phyloP scores from a whole-genome alignment of 2,888 invertebrate genomes.

The Palloptera scutellata region DNA sequence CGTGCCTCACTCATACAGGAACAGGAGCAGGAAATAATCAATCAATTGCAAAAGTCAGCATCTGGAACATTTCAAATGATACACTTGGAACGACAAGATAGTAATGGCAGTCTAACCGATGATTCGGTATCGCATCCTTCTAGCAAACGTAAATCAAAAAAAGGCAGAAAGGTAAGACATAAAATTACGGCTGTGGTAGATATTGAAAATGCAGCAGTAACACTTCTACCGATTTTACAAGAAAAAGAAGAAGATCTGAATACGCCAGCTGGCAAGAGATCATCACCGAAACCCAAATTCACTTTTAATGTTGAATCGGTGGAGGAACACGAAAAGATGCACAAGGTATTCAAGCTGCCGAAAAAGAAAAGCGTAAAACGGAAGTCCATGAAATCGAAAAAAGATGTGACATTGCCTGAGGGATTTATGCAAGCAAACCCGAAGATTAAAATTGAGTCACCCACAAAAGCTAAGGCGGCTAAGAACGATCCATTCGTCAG shows the following conservation, averaged over 20 bases:
- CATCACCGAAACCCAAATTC: slow-evolving; percentile 55
- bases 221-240: slow-evolving; percentile 32
- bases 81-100: slow-evolving; percentile 57
- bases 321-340: slow-evolving; percentile 59
- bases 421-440: slow-evolving; percentile 51
- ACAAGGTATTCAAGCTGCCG: slow-evolving; percentile 60
- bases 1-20: slow-evolving; percentile 68
- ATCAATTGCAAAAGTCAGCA: slow-evolving; percentile 59
- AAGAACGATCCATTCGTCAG: slow-evolving; percentile 35
- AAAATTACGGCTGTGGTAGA: slow-evolving; percentile 61
- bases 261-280: slow-evolving; percentile 32
- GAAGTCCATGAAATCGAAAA: slow-evolving; percentile 20
- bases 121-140: slow-evolving; percentile 37
- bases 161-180: slow-evolving; percentile 57
- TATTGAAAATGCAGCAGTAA: slow-evolving; percentile 51
- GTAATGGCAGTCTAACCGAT: slow-evolving; percentile 51
- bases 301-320: slow-evolving; percentile 62
- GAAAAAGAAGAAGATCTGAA: slow-evolving; percentile 37
- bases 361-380: slow-evolving; percentile 54
- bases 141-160: slow-evolving; percentile 52
- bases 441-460: slow-evolving; percentile 45
- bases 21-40: slow-evolving; percentile 59
- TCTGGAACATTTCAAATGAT: slow-evolving; percentile 60
- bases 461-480: slow-evolving; percentile 41
- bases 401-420: slow-evolving; percentile 44